Conservation (phyloP, 2,888 invertebrate genomes). For the Hypsopygia costalis region DNA sequence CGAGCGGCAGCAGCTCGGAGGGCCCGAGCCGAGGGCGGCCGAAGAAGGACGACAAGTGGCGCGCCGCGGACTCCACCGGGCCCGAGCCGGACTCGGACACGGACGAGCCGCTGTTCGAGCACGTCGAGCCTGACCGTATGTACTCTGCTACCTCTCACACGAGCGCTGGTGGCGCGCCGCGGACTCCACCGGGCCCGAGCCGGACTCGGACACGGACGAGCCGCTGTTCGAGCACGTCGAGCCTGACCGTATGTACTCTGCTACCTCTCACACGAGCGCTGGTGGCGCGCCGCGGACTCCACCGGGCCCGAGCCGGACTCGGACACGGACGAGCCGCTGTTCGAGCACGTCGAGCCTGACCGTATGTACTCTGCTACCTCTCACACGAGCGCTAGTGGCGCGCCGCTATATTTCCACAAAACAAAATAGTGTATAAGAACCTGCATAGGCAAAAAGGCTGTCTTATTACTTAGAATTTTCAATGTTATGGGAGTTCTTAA, state of each 20-base stretch:
- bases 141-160: no score
- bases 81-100: constrained; percentile 65
- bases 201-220: constrained; percentile 65
- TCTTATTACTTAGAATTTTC: no score
- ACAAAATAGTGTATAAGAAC: no score
- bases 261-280: no score
- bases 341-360: constrained; percentile 63
- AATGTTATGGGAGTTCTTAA: no score
- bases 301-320: constrained; percentile 61
- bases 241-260: constrained; percentile 48
- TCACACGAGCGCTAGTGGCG: no score
- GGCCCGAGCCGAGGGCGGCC: constrained; percentile 18
- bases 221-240: constrained; percentile 65
- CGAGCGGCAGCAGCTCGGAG: constrained; percentile 48
- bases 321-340: constrained; percentile 65
- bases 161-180: constrained; percentile 58
- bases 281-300: constrained; percentile 59
- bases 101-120: constrained; percentile 66
- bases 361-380: constrained; percentile 39
- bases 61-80: constrained; percentile 53
- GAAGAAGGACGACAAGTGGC: constrained; percentile 37
- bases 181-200: constrained; percentile 59
- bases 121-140: constrained; percentile 59
- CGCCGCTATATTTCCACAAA: no score
- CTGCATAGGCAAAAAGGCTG: no score